Evolutionary conservation across 2,797 vertebrate species (phyloP), one percentile per base, ranked within the genome.

Genomic region (Natrix natrix): DNA sequence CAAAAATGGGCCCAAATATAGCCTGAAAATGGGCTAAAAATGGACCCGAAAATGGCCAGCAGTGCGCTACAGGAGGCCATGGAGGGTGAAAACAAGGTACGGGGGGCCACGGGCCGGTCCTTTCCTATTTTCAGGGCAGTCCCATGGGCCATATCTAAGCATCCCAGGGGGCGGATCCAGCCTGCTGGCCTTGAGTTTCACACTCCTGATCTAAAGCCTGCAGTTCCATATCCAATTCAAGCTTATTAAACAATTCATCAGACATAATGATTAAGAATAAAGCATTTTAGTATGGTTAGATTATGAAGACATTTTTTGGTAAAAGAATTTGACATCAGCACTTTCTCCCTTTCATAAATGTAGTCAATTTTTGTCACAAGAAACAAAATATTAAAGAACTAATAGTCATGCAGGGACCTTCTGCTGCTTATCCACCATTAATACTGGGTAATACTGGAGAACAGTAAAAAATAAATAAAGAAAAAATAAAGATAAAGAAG

Each of bases 251-350:
- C n/a, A 54, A 90, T 69, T 66, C 91, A 60, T 69, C 28, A 13
- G n/a, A 37, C 74, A 88, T 52, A 32, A 74, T 43, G 57, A 69
- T 90, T 90, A 93, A 60, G 28, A 69, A 93, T 6, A 90, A 93
- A 5, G 8, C 8, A 78, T 5, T 0, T 2, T n/a, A 5, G 91
- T 2, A 87, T 83, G 92, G 54, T 48, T 54, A 83, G 43, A 83
- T 20, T 90, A 91, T 90, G n/a, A 69, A 87, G 26, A 91, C 90
- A 0, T 5, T 13, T 61, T 86, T 57, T 11, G 24, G 24, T 91
- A 22, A 43, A n/a, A 37, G 22, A 83, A 43, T 74, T 12, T 13
- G 43, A 59, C 17, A 26, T 86, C 8, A 16, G 14, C 28, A 0
- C 14, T 26, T 91, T 24, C 17, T 86, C 26, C 24, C 13, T 28